Base-by-base conservation (phyloP, 2,797 vertebrate genomes). In the Lagodon rhomboides region DNA sequence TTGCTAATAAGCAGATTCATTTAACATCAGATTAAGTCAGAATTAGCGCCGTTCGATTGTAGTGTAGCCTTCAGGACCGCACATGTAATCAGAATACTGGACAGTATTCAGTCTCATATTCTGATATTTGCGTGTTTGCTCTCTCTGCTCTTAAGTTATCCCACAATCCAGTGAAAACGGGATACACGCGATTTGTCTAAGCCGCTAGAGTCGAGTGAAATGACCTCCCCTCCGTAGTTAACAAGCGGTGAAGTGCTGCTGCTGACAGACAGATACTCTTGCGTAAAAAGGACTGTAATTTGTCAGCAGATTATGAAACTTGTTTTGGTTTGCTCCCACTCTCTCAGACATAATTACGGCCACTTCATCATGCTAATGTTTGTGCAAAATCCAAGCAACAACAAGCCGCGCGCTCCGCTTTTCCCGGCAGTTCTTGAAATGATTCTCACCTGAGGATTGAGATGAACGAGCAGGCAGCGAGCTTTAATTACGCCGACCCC, bases 381-480 rank as follows among this genome's bases (percentile, higher is more conserved):
- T 82, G 62, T 55, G 46, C 27, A 61, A 43, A 76, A 65, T 53
- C 41, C 11, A 47, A 75, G 82, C 73, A 80, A 82, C 76, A 80
- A 77, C 47, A 73, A 75, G 30, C n/a, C 0, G 2, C 7, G 27
- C 50, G 77, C 38, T 59, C 68, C 73, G 73, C 50, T 77, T 81
- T 62, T 30, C 5, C 5, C 25, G 16, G 9, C 34, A 9, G 9
- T 64, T 83, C n/a, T 59, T n/a, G 5, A 64, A 74, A 78, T 53
- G 3, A 49, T 65, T 75, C 73, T 75, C 85, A 89, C 82, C 84
- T 87, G 89, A 84, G 77, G 64, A 67, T 68, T 64, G 61, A 0
- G 18, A 34, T 56, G 62, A 56, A 68, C 83, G 77, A 87, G 85
- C 54, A 80, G 9, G 22, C 17, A 44, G n/a, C 65, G 65, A 44